Evolutionary conservation across 2,113 vertebrate genomes (phyloP), one percentile per base, ranked within the genome.

Genomic region (Gopherus evgoodei): DNA sequence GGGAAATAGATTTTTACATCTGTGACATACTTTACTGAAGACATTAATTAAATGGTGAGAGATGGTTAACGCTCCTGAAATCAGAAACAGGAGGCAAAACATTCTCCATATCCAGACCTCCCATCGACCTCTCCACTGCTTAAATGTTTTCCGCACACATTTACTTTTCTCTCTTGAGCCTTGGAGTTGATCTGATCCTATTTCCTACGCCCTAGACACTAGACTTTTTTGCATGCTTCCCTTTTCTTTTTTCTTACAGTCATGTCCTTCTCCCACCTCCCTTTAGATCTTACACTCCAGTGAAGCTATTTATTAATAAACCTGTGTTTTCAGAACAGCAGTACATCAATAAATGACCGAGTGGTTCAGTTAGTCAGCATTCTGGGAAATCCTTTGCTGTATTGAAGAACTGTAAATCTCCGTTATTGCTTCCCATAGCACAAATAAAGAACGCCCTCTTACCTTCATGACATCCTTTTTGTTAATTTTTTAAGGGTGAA

Each of bases 391-490:
- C 97, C 97, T 98, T 97, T 97, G 97, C 96, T 95, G 59, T 98
- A 98, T 98, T 96, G 97, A 98, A 98, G 97, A 98, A 95, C 97
- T 97, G 98, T 98, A 98, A 98, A 98, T 98, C 98, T 98, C 97
- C 96, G 97, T 98, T 98, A 98, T 98, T 98, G 98, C 98, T 98
- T 98, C 97, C 97, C 95, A 97, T 95, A 98, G 98, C 98, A 98
- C 97, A 98, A 98, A 98, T 91, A 98, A 97, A 97, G 97, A 94
- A 96, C 81, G 57, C 59, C 86, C 90, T 93, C 90, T 97, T 97
- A 97, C 93, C 86, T 98, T 95, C 0, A 0, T 81, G 88, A 85
- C 86, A 57, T 95, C 79, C 86, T 65, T 91, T 91, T 90, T 95
- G 95, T 90, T 96, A 94, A 94, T 97, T 98, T 97, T 54, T 97